phyloP scores from a whole-genome alignment of 2,888 invertebrate species.

The Vannuccia rotundouncinata region DNA sequence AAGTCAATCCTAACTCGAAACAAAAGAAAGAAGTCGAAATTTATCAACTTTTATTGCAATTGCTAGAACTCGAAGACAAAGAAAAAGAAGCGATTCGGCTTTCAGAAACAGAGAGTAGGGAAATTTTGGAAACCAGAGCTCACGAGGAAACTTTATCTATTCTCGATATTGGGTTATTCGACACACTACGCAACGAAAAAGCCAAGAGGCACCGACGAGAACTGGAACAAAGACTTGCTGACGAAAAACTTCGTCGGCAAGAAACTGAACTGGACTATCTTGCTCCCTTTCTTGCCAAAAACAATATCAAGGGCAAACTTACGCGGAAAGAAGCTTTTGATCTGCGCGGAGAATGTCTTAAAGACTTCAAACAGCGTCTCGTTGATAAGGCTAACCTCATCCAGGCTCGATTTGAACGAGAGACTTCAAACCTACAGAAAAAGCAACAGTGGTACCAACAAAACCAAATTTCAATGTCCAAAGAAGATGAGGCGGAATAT shows the following conservation, averaged over 20 bases:
- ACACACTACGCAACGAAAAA: conserved; percentile 56
- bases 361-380: conserved; percentile 50
- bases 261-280: conserved; percentile 57
- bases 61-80: conserved; percentile 51
- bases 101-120: conserved; percentile 53
- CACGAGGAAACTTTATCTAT: conserved; percentile 52
- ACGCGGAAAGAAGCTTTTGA: conserved; percentile 44
- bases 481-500: conserved; percentile 57
- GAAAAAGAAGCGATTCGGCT: conserved; percentile 49
- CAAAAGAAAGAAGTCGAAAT: conserved; percentile 54
- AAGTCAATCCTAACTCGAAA: conserved; percentile 48
- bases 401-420: conserved; percentile 57
- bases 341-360: conserved; percentile 54
- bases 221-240: conserved; percentile 40
- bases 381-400: conserved; percentile 57
- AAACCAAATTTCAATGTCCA: conserved; percentile 56
- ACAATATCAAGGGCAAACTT: not conserved
- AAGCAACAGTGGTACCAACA: conserved; percentile 58
- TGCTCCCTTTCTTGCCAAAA: conserved; percentile 55
- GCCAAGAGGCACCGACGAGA: conserved; percentile 52
- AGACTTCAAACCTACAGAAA: conserved; percentile 55
- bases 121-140: conserved; percentile 50
- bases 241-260: conserved; percentile 51
- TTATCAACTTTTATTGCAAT: conserved; percentile 51
- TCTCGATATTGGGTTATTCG: conserved; percentile 55